These are phyloP conservation scores for Clusia tigrina DNA, from an alignment of 2,888 invertebrate species.

Conservation along the genomic window DNA sequence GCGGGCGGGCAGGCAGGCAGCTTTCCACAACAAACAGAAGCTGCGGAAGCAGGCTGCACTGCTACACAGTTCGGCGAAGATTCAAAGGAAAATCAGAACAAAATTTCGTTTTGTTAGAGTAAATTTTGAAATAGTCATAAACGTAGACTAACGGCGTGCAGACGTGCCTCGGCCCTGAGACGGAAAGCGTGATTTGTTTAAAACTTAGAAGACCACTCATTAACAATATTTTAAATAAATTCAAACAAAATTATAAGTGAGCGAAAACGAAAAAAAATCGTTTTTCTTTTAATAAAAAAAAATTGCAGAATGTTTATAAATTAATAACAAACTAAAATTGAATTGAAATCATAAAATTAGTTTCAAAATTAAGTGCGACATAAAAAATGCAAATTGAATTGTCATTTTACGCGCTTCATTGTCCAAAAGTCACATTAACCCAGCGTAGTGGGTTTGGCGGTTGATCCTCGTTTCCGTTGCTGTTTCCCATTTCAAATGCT, in stretches of 20 bases:
- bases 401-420: background rate
- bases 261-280: background rate
- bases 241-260: constrained; percentile 18
- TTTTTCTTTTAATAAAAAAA: background rate
- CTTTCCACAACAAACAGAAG: background rate
- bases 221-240: background rate
- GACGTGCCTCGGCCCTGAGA: constrained; percentile 44
- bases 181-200: constrained; percentile 8
- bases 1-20: no score
- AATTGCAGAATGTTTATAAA: background rate
- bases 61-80: no score
- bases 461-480: background rate
- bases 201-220: constrained; percentile 14
- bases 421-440: background rate
- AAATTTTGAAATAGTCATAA: constrained; percentile 55
- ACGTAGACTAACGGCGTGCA: constrained; percentile 55
- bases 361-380: no score
- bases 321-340: background rate
- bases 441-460: background rate
- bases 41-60: no score
- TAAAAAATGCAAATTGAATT: background rate
- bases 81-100: background rate
- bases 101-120: constrained; percentile 25
- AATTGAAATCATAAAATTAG: background rate
- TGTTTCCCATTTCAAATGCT: background rate